phyloP scores from a whole-genome alignment of 2,113 vertebrate genomes.

The Calyptomena viridis region DNA sequence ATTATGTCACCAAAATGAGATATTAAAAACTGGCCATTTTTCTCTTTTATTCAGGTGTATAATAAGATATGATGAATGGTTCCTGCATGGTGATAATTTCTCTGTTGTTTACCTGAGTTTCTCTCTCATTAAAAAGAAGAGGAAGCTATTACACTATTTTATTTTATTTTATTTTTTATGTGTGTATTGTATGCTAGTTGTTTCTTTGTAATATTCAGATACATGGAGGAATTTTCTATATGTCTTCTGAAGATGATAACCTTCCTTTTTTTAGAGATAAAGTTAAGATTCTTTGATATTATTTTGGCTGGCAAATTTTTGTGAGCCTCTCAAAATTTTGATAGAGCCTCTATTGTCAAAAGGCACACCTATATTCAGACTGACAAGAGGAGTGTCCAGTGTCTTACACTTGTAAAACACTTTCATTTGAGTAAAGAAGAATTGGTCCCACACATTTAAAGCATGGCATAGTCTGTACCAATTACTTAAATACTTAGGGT shows the following conservation, averaged over 20 bases:
- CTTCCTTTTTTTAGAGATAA: not conserved
- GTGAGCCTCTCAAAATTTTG: not conserved
- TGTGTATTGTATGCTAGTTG: not conserved
- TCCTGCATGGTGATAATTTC: not conserved
- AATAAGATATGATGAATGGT: not conserved
- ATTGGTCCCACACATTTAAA: not conserved
- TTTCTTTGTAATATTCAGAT: not conserved
- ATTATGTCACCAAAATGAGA: not conserved
- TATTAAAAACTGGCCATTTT: not conserved
- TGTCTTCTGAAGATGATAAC: not conserved
- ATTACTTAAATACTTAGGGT: not conserved
- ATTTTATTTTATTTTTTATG: not conserved
- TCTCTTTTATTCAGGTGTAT: not conserved
- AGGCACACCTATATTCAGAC: not conserved
- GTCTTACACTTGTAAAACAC: not conserved
- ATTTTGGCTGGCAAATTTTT: not conserved
- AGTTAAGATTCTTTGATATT: not conserved
- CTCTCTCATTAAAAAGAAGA: not conserved
- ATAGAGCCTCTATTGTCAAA: not conserved
- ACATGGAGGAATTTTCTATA: not conserved
- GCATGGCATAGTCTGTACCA: not conserved
- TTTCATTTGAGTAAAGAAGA: not conserved
- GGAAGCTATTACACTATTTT: not conserved
- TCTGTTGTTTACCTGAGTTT: not conserved
- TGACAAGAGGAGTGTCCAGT: not conserved